Conservation (phyloP, 2,113 vertebrate species). For the Aegithalos caudatus region DNA sequence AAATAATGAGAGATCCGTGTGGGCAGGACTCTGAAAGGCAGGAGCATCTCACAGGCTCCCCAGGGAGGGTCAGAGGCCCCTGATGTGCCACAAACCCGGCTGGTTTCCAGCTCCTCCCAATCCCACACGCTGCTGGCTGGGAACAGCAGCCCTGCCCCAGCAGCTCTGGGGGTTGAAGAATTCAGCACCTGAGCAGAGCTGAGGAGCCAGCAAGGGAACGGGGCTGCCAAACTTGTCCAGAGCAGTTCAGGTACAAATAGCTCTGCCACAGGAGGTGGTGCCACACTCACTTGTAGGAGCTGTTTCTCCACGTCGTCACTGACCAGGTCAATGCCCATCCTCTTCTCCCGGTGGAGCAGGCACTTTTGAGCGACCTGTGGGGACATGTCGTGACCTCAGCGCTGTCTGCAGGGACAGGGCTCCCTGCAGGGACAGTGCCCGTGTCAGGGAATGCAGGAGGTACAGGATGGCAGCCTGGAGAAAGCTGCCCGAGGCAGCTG, state of each 20-base stretch:
- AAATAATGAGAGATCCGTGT: not conserved
- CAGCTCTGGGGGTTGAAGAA: not conserved
- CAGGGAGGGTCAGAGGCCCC: not conserved
- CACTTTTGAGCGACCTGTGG: constrained; percentile 89
- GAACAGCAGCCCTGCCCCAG: not conserved
- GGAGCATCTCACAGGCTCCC: not conserved
- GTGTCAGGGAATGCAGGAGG: not conserved
- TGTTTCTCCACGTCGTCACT: constrained; percentile 86
- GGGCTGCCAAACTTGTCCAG: not conserved
- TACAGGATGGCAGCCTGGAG: not conserved
- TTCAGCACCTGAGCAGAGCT: not conserved
- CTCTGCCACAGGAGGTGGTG: not conserved
- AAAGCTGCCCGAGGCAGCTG: not conserved
- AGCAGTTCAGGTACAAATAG: not conserved
- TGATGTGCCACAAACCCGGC: accelerated
- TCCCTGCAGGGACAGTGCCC: not conserved
- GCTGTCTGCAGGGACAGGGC: not conserved
- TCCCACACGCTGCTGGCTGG: not conserved
- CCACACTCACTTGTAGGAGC: constrained; percentile 79
- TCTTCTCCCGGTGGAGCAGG: constrained; percentile 90
- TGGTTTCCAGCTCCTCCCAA: not conserved
- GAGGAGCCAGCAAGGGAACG: not conserved
- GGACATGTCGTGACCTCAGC: not conserved
- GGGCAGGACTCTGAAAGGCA: not conserved
- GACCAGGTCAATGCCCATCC: constrained; percentile 92